Evolutionary conservation across 2,113 vertebrate species (phyloP).

Genomic region (Neogale vison): DNA sequence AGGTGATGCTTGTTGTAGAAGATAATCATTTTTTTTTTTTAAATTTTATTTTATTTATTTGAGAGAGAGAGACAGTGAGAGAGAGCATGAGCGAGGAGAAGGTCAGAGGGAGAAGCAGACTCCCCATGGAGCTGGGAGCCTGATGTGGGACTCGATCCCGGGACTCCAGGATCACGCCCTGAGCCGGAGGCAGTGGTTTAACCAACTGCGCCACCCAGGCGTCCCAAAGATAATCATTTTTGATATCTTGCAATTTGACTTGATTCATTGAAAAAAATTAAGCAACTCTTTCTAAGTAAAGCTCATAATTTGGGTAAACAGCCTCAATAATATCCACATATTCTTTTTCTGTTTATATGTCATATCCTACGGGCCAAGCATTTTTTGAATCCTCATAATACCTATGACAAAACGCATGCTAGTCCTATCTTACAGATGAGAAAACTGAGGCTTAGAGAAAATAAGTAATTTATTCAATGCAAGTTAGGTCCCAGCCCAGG

Average conservation of each 20-base stretch:
- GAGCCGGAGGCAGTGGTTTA: too few species aligned
- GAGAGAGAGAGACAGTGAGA: too few species aligned
- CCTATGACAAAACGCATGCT: background rate
- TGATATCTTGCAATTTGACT: background rate
- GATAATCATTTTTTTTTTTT: background rate
- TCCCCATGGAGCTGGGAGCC: too few species aligned
- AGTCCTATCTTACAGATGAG: constrained; percentile 15
- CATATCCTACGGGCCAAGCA: background rate
- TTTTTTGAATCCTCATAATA: background rate
- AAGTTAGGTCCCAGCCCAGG: background rate
- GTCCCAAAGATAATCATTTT: background rate
- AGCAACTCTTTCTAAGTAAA: background rate
- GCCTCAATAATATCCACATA: background rate
- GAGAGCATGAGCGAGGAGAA: too few species aligned
- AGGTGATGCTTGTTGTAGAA: background rate
- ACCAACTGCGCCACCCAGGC: too few species aligned
- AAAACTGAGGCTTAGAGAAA: constrained; percentile 30
- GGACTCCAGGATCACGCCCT: too few species aligned
- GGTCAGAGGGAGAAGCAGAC: too few species aligned
- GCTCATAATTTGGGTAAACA: background rate
- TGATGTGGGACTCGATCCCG: too few species aligned
- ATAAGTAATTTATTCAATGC: background rate
- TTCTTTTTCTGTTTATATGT: background rate
- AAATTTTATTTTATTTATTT: too few species aligned
- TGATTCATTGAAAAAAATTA: background rate